Percentiles rank a stretch among this genome's conserved stretches.
phyloP scores from a whole-genome alignment of 1,140 invertebrate genomes.

The Apis cerana region DNA sequence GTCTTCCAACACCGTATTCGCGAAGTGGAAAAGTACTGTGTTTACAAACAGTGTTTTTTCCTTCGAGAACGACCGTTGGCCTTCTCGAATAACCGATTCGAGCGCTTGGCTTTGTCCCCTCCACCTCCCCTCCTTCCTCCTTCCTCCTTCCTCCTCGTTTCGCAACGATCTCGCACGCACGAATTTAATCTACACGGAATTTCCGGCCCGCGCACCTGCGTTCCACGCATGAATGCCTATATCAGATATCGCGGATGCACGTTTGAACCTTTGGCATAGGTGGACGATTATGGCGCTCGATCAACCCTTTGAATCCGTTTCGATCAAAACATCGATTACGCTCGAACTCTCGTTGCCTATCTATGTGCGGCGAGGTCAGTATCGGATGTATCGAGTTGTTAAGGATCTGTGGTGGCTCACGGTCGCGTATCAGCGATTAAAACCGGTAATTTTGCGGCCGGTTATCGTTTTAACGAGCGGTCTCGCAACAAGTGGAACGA shows the following conservation, averaged over 20 bases:
- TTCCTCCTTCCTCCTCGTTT: background rate
- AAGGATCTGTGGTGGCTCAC: no score
- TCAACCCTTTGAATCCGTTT: conserved; percentile 16
- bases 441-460: no score
- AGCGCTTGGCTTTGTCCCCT: conserved; percentile 23
- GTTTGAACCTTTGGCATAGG: conserved; percentile 48
- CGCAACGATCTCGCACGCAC: conserved; percentile 42
- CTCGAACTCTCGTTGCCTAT: background rate
- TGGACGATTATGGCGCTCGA: conserved; percentile 41
- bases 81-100: conserved; percentile 8
- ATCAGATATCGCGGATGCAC: conserved; percentile 47
- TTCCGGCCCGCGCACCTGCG: conserved; percentile 38
- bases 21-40: no score
- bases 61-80: no score
- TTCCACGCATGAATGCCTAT: conserved; percentile 34
- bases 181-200: conserved; percentile 64
- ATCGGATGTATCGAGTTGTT: no score
- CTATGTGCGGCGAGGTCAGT: background rate
- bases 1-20: no score
- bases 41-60: no score
- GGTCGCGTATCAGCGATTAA: no score
- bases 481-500: no score
- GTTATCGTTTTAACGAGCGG: no score
- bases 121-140: background rate
- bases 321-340: conserved; percentile 57